Percentiles rank a stretch among this genome's conserved stretches.
These are phyloP conservation scores for Sebastiscus albofasciatus DNA, from an alignment of 2,797 vertebrate species.

Conservation along the genomic window DNA sequence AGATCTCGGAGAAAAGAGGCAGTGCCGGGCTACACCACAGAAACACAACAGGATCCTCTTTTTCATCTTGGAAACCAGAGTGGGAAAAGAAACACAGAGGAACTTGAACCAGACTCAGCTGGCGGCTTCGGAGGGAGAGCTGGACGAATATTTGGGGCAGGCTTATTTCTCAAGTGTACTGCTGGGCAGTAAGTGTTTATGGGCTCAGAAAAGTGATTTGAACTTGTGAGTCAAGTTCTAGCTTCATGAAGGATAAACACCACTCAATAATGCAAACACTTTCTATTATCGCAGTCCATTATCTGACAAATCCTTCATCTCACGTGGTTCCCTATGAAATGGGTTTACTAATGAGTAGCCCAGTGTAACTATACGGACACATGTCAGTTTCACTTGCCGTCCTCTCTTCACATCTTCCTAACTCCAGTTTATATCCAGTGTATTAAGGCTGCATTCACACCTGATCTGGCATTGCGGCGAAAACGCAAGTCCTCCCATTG, in stretches of 20 bases:
- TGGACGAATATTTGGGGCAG: slow-evolving; percentile 8
- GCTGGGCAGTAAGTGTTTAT: not conserved
- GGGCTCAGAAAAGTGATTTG: slow-evolving; percentile 27
- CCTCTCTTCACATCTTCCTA: not conserved
- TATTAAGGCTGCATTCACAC: not conserved
- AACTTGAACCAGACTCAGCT: slow-evolving; percentile 33
- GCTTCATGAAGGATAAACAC: slow-evolving; percentile 44
- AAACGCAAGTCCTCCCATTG: no score
- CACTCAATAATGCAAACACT: not conserved
- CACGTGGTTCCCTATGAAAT: not conserved
- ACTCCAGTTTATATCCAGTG: not conserved
- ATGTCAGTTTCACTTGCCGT: not conserved
- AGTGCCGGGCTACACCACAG: slow-evolving; percentile 2
- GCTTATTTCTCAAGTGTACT: not conserved
- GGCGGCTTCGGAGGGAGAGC: not conserved
- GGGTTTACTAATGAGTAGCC: not conserved
- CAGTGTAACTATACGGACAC: not conserved
- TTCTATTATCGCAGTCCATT: not conserved
- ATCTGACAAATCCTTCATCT: not conserved
- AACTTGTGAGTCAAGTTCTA: slow-evolving; percentile 36
- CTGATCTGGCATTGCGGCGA: no score
- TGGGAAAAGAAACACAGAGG: slow-evolving; percentile 27
- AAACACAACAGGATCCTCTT: slow-evolving; percentile 39
- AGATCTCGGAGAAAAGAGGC: slow-evolving; percentile 29
- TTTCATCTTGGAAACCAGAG: slow-evolving; percentile 36